Base-by-base conservation (phyloP, 2,797 vertebrate species). In the Rhynchonycteris naso region DNA sequence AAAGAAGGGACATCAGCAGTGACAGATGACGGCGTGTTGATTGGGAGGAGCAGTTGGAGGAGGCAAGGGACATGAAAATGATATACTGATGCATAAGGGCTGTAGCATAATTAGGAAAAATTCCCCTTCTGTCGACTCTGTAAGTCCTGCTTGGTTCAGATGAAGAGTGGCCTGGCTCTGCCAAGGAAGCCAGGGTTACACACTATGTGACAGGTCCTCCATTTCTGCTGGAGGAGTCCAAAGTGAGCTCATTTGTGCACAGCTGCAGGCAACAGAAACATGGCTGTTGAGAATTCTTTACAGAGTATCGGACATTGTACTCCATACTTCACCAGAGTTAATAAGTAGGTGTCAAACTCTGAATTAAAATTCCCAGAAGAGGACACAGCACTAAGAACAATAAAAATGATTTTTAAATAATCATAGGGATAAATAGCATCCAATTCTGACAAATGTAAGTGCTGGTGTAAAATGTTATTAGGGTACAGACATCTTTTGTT, bases 381-480 rank as follows among this genome's bases (percentile, higher is more conserved):
- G 98, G 98, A 98, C 97, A 98, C 97, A 98, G 98, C 98, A 98
- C 98, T 98, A 98, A 98, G 98, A 98, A 98, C 98, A 98, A 98
- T 98, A 98, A 98, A 98, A 98, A 98, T 98, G 98, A 99, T 98
- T 98, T 99, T 98, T 98, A 99, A 98, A 98, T 98, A 98, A 98
- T 98, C 98, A 98, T 97, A 98, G 98, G 98, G 98, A 98, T 98
- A 98, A 98, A 98, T 98, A 98, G 98, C 98, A 98, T 98, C 98
- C 98, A 98, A 97, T 98, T 98, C 98, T 98, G 98, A 98, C 98
- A 98, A 98, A 98, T 98, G 98, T 98, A 98, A 98, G 98, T 98
- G 98, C 98, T 98, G 98, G 98, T 97, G 98, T 98, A 98, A 98
- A 99, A 98, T 98, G 98, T 98, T 98, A 98, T 98, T 98, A 98